Evolutionary conservation across 2,888 invertebrate species (phyloP), one percentile per base, ranked within the genome.

Genomic region (Stenodema calcarata): DNA sequence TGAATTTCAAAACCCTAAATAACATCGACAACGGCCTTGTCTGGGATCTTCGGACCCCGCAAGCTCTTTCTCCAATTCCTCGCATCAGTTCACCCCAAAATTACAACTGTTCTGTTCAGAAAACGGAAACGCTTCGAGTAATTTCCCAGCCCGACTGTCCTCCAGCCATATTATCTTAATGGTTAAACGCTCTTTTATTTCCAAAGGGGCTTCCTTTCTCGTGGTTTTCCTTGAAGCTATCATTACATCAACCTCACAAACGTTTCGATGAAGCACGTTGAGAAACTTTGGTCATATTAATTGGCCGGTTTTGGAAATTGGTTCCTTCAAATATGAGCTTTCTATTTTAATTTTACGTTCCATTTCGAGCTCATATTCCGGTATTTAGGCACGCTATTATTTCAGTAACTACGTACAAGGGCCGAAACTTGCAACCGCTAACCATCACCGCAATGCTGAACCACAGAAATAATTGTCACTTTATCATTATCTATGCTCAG

Each of bases 181-280:
- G 62, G 62, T 62, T 62, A 62, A 62, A 62, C 62, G 23, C 62
- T 44, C 44, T 42, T 44, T 23, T 78, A 42, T 42, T 42, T 78
- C 23, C 44, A 78, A 44, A 18, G 2, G 78, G 2, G 78, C 78
- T 78, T 78, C 75, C 75, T 75, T 44, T 78, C 41, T 78, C 42
- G 78, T 78, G 78, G 78, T 78, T 78, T 78, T 78, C 44, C 78
- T 18, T 44, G 78, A 18, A 78, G 23, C 11, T 78, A 78, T 78
- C 44, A 78, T 78, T 78, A 78, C 44, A 44, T 78, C 42, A 18
- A 27, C 78, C 62, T n/a, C 62, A 62, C 44, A 78, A 78, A 42
- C 44, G 44, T 78, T 78, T 78, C 78, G 41, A 35, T 42, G 78
- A 12, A 78, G 44, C 78, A 62, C 18, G 62, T 23, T 23, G 23